These are phyloP conservation scores for Anableps anableps DNA, from an alignment of 2,797 vertebrate genomes.

Conservation along the genomic window DNA sequence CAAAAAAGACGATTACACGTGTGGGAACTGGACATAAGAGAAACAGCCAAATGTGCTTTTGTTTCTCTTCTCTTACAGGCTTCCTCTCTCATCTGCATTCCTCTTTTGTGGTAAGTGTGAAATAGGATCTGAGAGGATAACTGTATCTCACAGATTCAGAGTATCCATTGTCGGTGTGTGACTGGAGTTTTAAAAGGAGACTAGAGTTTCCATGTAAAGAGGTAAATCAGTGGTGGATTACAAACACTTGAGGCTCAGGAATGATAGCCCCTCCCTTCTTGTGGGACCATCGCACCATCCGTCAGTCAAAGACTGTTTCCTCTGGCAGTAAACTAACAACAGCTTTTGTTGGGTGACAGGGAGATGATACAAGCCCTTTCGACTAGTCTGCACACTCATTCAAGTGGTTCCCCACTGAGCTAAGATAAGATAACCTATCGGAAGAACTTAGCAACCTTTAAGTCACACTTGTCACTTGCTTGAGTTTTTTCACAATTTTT, in stretches of 20 bases:
- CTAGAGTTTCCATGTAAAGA: constrained; percentile 42
- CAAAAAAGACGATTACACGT: constrained; percentile 78
- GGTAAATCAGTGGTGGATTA: constrained; percentile 46
- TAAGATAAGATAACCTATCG: constrained; percentile 27
- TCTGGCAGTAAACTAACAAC: constrained; percentile 48
- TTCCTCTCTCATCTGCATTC: constrained; percentile 39
- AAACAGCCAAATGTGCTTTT: constrained; percentile 28
- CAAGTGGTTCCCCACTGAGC: constrained; percentile 21
- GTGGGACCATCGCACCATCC: constrained; percentile 19
- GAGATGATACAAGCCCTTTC: constrained; percentile 47
- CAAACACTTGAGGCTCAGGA: constrained; percentile 52
- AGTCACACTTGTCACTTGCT: constrained; percentile 15
- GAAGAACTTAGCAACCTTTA: constrained; percentile 17
- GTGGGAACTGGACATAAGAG: constrained; percentile 61
- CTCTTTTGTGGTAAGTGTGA: constrained; percentile 39
- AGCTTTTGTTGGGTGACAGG: constrained; percentile 58
- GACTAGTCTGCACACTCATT: constrained; percentile 39
- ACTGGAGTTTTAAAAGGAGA: constrained; percentile 52
- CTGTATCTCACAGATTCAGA: constrained; percentile 46
- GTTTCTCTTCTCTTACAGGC: constrained; percentile 19
- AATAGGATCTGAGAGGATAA: constrained; percentile 59
- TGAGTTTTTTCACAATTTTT: constrained; percentile 3
- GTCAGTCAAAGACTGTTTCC: constrained; percentile 40
- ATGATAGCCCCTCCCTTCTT: constrained; percentile 39
- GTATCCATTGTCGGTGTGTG: constrained; percentile 42